phyloP scores from a whole-genome alignment of 1,140 invertebrate species.

The Plodia interpunctella region DNA sequence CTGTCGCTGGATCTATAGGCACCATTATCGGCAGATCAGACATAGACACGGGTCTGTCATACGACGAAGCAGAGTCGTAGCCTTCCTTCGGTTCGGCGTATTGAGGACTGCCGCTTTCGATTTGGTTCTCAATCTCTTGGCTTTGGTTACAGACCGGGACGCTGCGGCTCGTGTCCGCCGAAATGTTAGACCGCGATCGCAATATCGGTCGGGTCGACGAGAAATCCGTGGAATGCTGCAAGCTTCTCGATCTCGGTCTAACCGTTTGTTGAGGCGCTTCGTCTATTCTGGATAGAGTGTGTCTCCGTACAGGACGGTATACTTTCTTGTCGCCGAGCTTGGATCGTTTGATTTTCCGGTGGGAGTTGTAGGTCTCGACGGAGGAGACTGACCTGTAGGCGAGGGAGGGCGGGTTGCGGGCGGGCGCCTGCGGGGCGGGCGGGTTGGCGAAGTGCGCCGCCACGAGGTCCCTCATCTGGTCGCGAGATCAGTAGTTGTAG shows the following conservation, averaged over 20 bases:
- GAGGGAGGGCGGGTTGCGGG: conserved; percentile 50
- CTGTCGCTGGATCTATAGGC: conserved; percentile 48
- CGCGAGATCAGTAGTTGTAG: conserved; percentile 87
- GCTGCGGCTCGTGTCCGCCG: conserved; percentile 61
- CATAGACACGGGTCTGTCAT: conserved; percentile 49
- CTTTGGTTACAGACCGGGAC: conserved; percentile 63
- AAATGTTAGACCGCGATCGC: conserved; percentile 55
- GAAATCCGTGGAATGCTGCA: conserved; percentile 55
- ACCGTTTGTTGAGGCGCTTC: conserved; percentile 48
- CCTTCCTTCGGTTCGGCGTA: conserved; percentile 53
- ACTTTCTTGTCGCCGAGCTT: conserved; percentile 53
- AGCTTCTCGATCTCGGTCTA: conserved; percentile 48
- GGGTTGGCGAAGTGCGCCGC: conserved; percentile 56
- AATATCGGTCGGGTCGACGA: conserved; percentile 51
- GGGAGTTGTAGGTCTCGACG: conserved; percentile 58
- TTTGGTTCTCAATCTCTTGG: conserved; percentile 39
- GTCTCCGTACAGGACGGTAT: conserved; percentile 52
- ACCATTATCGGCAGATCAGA: conserved; percentile 57
- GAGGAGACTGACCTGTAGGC: conserved; percentile 28
- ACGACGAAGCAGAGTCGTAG: conserved; percentile 48
- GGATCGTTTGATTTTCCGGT: conserved; percentile 49
- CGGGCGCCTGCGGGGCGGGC: conserved; percentile 65
- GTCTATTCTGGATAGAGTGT: conserved; percentile 68
- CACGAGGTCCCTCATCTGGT: conserved; percentile 71
- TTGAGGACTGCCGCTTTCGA: conserved; percentile 47